Evolutionary conservation across 2,113 vertebrate species (phyloP).

Genomic region (Argyrosomus japonicus): DNA sequence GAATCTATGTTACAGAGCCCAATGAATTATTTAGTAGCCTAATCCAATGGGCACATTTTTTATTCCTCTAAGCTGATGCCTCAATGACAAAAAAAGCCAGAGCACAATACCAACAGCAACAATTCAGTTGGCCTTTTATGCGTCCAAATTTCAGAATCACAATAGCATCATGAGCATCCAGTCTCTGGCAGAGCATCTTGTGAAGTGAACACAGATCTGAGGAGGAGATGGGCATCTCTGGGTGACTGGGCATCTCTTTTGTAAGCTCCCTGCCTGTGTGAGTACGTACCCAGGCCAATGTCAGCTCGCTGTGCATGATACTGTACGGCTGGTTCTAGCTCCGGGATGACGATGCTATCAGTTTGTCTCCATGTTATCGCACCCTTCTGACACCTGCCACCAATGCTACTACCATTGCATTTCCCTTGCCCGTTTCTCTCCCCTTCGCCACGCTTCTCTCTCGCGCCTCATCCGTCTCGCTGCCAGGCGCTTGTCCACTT

Average conservation of each 20-base stretch:
- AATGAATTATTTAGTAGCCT: slow-evolving; percentile 82
- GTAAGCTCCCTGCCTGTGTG: slow-evolving; percentile 45
- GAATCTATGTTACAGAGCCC: slow-evolving; percentile 78
- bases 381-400: slow-evolving; percentile 81
- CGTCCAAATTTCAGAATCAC: slow-evolving; percentile 66
- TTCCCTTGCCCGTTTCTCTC: slow-evolving; percentile 51
- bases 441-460: slow-evolving; percentile 61
- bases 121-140: slow-evolving; percentile 62
- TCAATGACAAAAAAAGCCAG: slow-evolving; percentile 60
- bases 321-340: slow-evolving; percentile 62
- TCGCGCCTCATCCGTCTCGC: slow-evolving; percentile 81
- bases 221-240: slow-evolving; percentile 66
- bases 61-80: slow-evolving; percentile 59
- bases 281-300: slow-evolving; percentile 33
- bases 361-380: slow-evolving; percentile 79
- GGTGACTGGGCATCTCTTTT: slow-evolving; percentile 71
- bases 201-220: slow-evolving; percentile 62
- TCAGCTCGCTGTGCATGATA: slow-evolving; percentile 59
- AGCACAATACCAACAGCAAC: slow-evolving; percentile 43
- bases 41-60: slow-evolving; percentile 72
- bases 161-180: slow-evolving; percentile 46
- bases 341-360: slow-evolving; percentile 74
- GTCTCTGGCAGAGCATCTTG: slow-evolving; percentile 52
- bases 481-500: slow-evolving; percentile 83
- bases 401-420: slow-evolving; percentile 60